Percentiles rank a stretch among this genome's conserved stretches.
phyloP scores from a whole-genome alignment of 2,888 invertebrate genomes.

The Cheilosia soror region DNA sequence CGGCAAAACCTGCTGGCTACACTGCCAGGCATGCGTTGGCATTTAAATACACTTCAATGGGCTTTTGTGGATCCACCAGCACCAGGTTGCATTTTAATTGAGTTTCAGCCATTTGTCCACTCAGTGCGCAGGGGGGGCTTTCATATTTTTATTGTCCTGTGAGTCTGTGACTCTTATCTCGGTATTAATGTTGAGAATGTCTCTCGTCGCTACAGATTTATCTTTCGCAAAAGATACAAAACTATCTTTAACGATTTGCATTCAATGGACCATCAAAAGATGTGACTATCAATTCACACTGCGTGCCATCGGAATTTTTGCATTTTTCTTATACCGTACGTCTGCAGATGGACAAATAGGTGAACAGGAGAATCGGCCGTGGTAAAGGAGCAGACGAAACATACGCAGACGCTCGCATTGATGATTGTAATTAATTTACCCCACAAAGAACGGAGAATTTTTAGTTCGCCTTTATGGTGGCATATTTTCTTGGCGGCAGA shows the following conservation, averaged over 20 bases:
- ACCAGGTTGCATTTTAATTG: conserved; percentile 48
- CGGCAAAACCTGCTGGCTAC: neutral
- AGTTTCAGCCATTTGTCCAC: conserved; percentile 42
- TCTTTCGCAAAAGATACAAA: conserved; percentile 34
- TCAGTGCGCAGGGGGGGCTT: neutral
- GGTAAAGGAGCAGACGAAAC: neutral
- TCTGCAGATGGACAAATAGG: conserved; percentile 44
- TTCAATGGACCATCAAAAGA: conserved; percentile 57
- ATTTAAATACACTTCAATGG: conserved; percentile 47
- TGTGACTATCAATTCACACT: conserved; percentile 56
- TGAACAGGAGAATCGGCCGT: conserved; percentile 22
- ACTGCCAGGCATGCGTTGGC: conserved; percentile 63
- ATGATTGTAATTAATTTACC: conserved; percentile 66
- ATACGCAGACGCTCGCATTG: conserved; percentile 20
- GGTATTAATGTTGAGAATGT: conserved; percentile 45
- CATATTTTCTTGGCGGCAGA: conserved; percentile 39
- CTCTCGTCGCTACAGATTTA: conserved; percentile 46
- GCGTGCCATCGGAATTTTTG: conserved; percentile 33
- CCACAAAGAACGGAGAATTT: conserved; percentile 39
- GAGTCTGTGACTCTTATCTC: neutral
- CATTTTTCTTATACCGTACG: neutral
- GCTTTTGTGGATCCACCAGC: conserved; percentile 15
- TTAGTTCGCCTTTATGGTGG: conserved; percentile 33
- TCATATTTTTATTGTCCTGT: conserved; percentile 24
- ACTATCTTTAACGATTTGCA: conserved; percentile 52